phyloP scores from a whole-genome alignment of 2,797 vertebrate genomes.

The Sus cebifrons region DNA sequence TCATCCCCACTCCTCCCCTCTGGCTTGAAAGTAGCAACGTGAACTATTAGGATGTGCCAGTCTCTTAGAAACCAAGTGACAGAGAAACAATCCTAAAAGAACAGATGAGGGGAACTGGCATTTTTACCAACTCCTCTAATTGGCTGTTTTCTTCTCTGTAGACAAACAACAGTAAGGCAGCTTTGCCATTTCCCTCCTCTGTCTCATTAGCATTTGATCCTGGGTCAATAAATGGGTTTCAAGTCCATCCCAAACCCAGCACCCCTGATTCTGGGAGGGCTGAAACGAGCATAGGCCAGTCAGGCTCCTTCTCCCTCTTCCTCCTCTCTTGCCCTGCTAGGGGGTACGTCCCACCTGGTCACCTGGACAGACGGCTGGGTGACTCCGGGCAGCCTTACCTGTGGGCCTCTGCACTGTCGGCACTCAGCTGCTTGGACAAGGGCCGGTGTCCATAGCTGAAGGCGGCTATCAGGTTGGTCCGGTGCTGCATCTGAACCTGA shows the following conservation, averaged over 20 bases:
- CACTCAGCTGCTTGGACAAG: conserved; percentile 98
- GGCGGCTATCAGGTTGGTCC: conserved; percentile 94
- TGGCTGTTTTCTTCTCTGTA: background rate
- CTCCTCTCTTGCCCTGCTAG: background rate
- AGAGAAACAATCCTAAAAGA: conserved; percentile 5
- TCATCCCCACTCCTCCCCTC: background rate
- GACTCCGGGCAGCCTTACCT: conserved; percentile 90
- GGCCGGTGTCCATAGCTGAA: conserved; percentile 94
- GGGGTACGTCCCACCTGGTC: background rate
- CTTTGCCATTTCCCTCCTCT: background rate
- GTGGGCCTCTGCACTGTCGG: conserved; percentile 98
- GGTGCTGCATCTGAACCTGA: conserved; percentile 92
- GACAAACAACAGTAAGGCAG: background rate
- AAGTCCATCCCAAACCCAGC: background rate
- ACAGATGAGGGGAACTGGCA: background rate
- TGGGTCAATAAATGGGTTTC: background rate
- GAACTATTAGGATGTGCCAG: background rate
- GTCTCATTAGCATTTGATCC: conserved; percentile 9
- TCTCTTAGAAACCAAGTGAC: background rate
- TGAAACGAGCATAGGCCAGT: background rate
- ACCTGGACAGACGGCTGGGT: rapidly evolving
- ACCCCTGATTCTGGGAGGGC: background rate
- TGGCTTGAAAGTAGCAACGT: background rate
- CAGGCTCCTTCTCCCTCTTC: background rate
- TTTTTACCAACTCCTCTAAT: background rate